Base-by-base conservation (phyloP, 2,113 vertebrate species). In the Hemicordylus capensis region DNA sequence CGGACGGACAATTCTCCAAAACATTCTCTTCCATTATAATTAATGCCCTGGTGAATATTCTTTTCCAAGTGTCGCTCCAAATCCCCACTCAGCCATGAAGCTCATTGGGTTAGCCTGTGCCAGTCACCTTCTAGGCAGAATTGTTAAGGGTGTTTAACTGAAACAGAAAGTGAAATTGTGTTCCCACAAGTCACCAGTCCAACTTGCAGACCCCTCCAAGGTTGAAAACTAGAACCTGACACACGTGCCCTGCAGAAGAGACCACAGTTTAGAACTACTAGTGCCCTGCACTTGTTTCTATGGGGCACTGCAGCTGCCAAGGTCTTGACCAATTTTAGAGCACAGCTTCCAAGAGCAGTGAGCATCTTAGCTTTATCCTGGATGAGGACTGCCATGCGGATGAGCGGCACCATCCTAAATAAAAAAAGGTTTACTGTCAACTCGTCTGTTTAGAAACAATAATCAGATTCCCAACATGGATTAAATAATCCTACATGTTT, bases 381-480 rank as follows among this genome's bases (percentile, higher is more conserved):
- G 31, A 31, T 6, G 44, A 72, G 14, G 4, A 9, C 42, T 58
- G 44, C 39, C 22, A 28, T 15, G 15, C 63, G 28, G 3, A 12
- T 28, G 56, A 46, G 20, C 2, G 46, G n/a, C n/a, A 9, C 19
- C n/a, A 37, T n/a, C 63, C 19, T n/a, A 54, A 66, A 51, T 28
- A 37, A 42, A 44, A 90, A 58, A 92, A 12, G 37, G 22, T 6
- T 39, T 28, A 90, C 70, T 1, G 80, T 4, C 80, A 44, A 37
- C 0, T 81, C 82, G 81, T 87, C 85, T 75, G 81, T 51, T 77
- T 56, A 26, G 59, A 87, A 61, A 51, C 83, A 80, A 87, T 92
- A 93, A 76, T 85, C 81, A 24, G 63, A 90, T 22, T 69, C 84
- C 56, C 85, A 88, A 87, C n/a, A 82, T 82, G 90, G 88, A 89